Evolutionary conservation across 1,140 invertebrate species (phyloP).

Genomic region (Zaprionus gabonicus): DNA sequence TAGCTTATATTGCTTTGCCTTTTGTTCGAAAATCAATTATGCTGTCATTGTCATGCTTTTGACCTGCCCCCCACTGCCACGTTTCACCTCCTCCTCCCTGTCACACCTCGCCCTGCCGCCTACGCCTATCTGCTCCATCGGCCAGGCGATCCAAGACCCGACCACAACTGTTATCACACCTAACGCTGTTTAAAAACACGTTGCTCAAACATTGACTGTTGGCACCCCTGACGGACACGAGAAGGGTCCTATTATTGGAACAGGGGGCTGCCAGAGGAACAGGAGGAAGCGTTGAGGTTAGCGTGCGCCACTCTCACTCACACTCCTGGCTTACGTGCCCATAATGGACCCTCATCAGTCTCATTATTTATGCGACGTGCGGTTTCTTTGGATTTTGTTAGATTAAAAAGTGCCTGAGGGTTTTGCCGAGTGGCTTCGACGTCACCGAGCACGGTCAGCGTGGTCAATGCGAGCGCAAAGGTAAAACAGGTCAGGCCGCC

Average conservation of each 20-base stretch:
- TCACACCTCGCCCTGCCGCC: neutral
- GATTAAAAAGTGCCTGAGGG: conserved; percentile 82
- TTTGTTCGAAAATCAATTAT: conserved; percentile 82
- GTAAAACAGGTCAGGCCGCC: conserved; percentile 71
- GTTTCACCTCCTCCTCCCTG: neutral
- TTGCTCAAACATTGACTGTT: conserved; percentile 83
- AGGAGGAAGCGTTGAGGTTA: conserved; percentile 25
- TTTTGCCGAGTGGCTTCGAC: conserved; percentile 74
- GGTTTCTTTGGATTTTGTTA: conserved; percentile 83
- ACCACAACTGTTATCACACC: conserved; percentile 80
- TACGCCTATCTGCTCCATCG: conserved; percentile 1
- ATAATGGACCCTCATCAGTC: conserved; percentile 83
- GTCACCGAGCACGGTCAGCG: conserved; percentile 59
- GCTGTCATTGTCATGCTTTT: conserved; percentile 81
- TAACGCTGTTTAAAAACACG: conserved; percentile 79
- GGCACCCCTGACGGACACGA: conserved; percentile 32
- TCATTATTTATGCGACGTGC: conserved; percentile 83
- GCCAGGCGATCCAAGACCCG: conserved; percentile 13
- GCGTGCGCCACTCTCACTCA: conserved; percentile 54
- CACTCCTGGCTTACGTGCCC: conserved; percentile 64
- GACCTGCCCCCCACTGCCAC: conserved; percentile 44
- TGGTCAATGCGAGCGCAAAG: conserved; percentile 67
- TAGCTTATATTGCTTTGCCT: conserved; percentile 66
- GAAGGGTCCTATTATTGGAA: conserved; percentile 1
- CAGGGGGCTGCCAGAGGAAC: conserved; percentile 18